phyloP scores from a whole-genome alignment of 2,113 vertebrate genomes.

The Eclectus roratus region DNA sequence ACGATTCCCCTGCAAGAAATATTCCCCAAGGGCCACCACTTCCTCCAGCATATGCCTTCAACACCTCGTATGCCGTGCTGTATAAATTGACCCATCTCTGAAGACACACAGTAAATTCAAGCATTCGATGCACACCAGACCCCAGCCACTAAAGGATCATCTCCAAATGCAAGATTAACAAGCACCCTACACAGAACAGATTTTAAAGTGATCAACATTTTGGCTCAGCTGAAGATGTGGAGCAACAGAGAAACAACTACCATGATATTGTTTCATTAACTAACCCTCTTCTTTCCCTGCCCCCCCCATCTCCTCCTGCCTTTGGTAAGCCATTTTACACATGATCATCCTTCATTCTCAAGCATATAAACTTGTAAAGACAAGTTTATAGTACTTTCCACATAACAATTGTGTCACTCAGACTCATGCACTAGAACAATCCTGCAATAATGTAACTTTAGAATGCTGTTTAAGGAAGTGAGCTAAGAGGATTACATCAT shows the following conservation, averaged over 20 bases:
- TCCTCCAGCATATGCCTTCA: conserved; percentile 23
- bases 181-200: background rate
- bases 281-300: background rate
- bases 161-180: conserved; percentile 8
- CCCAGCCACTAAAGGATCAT: conserved; percentile 9
- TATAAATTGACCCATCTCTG: background rate
- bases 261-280: background rate
- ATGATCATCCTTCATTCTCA: conserved; percentile 9
- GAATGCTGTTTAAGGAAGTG: conserved; percentile 68
- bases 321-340: background rate
- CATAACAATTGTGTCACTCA: conserved; percentile 21
- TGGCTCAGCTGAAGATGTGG: background rate
- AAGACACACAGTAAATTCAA: conserved; percentile 22
- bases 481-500: conserved; percentile 60
- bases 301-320: too few relatives aligned
- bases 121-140: background rate
- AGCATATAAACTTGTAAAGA: conserved; percentile 25
- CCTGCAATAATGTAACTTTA: conserved; percentile 53
- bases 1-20: conserved; percentile 33
- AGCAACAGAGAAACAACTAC: conserved; percentile 31
- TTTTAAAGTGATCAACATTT: conserved; percentile 9
- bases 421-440: conserved; percentile 27
- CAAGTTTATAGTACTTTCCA: background rate
- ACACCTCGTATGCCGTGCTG: background rate
- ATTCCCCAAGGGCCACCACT: background rate